A percentile compares a stretch with the other conserved stretches of the same genome.
Conservation (phyloP, 2,888 invertebrate genomes). For the Caenorhabditis becei region DNA sequence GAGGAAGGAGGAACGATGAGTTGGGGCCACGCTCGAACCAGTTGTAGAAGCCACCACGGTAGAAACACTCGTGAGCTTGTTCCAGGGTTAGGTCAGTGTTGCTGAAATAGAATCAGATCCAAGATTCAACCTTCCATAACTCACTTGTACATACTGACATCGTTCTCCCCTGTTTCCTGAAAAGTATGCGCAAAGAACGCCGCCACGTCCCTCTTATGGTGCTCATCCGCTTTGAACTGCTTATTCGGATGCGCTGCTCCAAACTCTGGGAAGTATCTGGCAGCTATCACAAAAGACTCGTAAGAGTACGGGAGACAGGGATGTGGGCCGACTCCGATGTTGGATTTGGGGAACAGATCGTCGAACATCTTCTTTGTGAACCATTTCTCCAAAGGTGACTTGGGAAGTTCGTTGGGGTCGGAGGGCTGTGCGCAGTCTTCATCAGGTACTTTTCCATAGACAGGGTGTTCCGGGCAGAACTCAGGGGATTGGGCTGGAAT, state of each 20-base stretch:
- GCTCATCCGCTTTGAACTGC: constrained; percentile 67
- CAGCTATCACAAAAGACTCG: constrained; percentile 76
- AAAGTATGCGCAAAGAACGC: constrained; percentile 78
- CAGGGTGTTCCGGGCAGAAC: constrained; percentile 59
- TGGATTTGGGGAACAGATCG: constrained; percentile 77
- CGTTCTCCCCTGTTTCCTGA: constrained; percentile 79
- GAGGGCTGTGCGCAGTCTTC: constrained; percentile 61
- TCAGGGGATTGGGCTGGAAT: constrained; percentile 37
- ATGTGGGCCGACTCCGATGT: constrained; percentile 77
- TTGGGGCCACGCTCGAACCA: constrained; percentile 79
- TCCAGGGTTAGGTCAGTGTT: constrained; percentile 1
- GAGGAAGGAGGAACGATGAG: constrained; percentile 68
- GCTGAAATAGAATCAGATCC: constrained; percentile 61
- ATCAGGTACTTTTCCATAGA: constrained; percentile 56
- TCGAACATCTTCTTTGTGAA: constrained; percentile 74
- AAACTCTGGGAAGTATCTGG: constrained; percentile 77
- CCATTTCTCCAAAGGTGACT: constrained; percentile 71
- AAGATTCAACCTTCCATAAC: constrained; percentile 79
- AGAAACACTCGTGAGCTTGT: constrained; percentile 76
- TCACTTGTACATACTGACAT: constrained; percentile 73
- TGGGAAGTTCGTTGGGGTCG: constrained; percentile 74
- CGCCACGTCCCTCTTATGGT: constrained; percentile 73
- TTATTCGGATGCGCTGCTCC: constrained; percentile 68
- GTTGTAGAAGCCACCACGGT: constrained; percentile 79
- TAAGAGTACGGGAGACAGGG: constrained; percentile 78